Evolutionary conservation across 2,888 invertebrate species (phyloP), one percentile per base, ranked within the genome.

Genomic region (Ypsolopha sequella): DNA sequence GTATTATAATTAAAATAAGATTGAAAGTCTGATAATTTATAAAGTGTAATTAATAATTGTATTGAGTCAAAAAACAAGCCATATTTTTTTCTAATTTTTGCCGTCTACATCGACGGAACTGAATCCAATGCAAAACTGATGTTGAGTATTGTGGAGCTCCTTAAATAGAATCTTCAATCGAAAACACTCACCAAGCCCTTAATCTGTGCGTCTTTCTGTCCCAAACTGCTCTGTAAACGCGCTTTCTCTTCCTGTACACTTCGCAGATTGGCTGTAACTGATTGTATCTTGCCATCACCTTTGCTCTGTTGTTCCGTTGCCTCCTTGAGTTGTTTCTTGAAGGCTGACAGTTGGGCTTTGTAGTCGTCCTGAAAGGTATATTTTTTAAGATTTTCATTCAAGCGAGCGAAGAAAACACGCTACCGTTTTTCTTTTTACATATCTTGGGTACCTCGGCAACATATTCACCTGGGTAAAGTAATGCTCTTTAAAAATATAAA

Each of bases 261-360:
- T 47, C 94, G 82, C 36, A 95, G 65, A 65, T 88, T 91, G 56
- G 87, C 88, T 50, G 91, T 80, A 0, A 93, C 76, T 48, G 91
- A 89, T 52, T 89, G 92, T 57, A 95, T 82, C 73, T 93, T 94
- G 36, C 88, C 88, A 60, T 96, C 95, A 9, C 92, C 92, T 67
- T 95, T 93, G 60, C 89, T 89, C 60, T 94, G 92, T 60, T 90
- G 91, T 13, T 96, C 95, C 51, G 90, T 90, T 53, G 92, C 91
- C 13, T 97, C 97, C 56, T 92, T 91, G 24, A 97, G 73, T 68
- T 96, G 96, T 63, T 94, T 94, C 70, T 92, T 93, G 46, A 93
- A 78, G 36, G 91, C 90, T n/a, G 80, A 77, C 56, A 94, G 70
- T 79, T 95, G 94, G 0, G 92, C 90, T 70, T 93, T 94, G 67